Base-by-base conservation (phyloP, 2,888 invertebrate genomes). In the Gasteruption jaculator region DNA sequence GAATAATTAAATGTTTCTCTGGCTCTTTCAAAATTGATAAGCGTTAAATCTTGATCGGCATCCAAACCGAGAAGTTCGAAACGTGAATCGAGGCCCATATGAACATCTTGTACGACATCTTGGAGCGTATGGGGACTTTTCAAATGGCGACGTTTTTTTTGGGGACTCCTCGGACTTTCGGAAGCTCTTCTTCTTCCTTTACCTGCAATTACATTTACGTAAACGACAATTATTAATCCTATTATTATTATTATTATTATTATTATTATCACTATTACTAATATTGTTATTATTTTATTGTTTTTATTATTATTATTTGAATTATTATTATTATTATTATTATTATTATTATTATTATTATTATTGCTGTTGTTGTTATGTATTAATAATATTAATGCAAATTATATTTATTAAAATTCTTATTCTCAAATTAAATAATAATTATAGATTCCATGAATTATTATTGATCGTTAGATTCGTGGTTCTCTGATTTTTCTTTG, bases 51-150 rank as follows among this genome's bases (percentile, higher is more conserved):
- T 44, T 65, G 64, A 40, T 67, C 67, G 41, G 56, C 60, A 38
- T 69, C 68, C 37, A 67, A 58, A 21, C 60, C 63, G 40, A 64
- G 52, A 12, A 67, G 53, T 46, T 68, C 68, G 44, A 65, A 60
- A 30, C 60, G 60, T 20, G 68, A 54, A 33, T 65, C 60, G 24
- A 65, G 51, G 40, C 54, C 61, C 18, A 50, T 39, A 20, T 57
- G 59, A 35, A 60, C 51, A 26, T 64, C 59, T 35, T 52, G 46
- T 14, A 52, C 41, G 26, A 51, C 50, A 18, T 47, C 50, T 33
- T 58, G 55, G 14, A 60, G 41, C 33, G 56, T 46, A 30, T 61
- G 57, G 34, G 63, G 62, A 43, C 58, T 61, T 31, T 51, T 61
- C 20, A 65, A 66, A 49, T 66, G 58, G 41, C 58, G 54, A 14